Percentiles rank a stretch among this genome's conserved stretches.
Conservation (phyloP, 2,113 vertebrate species). For the Apteryx mantelli region DNA sequence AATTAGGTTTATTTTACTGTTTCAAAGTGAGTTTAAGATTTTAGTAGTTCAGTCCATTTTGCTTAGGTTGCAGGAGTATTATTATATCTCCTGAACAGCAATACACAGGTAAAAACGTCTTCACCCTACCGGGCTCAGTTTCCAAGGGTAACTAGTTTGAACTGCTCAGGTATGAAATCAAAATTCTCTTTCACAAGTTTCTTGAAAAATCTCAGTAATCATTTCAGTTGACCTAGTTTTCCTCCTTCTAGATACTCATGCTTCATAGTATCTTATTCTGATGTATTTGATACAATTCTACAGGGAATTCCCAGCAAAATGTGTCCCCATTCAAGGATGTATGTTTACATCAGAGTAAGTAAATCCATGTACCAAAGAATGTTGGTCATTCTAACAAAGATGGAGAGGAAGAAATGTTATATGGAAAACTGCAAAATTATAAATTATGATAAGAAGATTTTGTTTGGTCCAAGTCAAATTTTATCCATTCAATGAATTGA, state of each 20-base stretch:
- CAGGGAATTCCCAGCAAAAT: not conserved
- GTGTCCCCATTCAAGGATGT: not conserved
- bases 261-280: not conserved
- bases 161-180: slow-evolving; percentile 28
- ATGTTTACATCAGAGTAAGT: not conserved
- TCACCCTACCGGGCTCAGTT: not conserved
- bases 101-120: not conserved
- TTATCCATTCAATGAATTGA: not conserved
- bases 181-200: not conserved
- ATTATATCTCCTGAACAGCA: not conserved
- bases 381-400: not conserved
- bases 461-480: not conserved
- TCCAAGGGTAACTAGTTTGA: slow-evolving; percentile 14
- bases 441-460: not conserved
- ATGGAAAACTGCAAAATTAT: not conserved
- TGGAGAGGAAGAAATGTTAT: not conserved
- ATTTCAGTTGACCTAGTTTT: slow-evolving; percentile 46
- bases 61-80: not conserved
- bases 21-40: not conserved
- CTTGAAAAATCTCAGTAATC: not conserved
- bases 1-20: not conserved
- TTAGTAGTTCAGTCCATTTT: not conserved
- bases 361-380: fast-evolving
- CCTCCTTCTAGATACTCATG: not conserved
- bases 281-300: not conserved